These are phyloP conservation scores for Ceyx melanurus DNA, from an alignment of 2,113 vertebrate species.

Conservation along the genomic window DNA sequence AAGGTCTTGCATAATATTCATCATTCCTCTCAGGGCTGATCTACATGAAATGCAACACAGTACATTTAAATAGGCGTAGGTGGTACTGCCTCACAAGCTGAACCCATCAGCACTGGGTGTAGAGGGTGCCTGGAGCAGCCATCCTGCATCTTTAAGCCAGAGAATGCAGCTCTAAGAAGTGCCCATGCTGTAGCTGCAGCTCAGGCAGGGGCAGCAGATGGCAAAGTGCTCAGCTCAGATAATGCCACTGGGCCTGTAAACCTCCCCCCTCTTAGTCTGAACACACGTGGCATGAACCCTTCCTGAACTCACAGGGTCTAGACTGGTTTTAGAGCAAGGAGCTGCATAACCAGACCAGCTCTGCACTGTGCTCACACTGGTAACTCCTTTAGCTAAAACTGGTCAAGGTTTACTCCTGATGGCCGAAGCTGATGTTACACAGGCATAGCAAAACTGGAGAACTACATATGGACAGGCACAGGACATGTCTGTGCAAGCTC, in stretches of 20 bases:
- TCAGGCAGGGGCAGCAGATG: rapidly evolving
- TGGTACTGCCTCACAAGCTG: not conserved
- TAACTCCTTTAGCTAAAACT: not conserved
- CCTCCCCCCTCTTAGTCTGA: too few relatives aligned
- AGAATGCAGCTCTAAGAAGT: not conserved
- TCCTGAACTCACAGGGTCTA: rapidly evolving
- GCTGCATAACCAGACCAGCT: not conserved
- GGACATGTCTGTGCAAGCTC: not conserved
- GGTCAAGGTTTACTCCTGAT: not conserved
- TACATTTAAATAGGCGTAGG: not conserved
- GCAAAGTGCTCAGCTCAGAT: not conserved
- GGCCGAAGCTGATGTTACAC: not conserved
- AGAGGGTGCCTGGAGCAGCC: not conserved
- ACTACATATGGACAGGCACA: rapidly evolving
- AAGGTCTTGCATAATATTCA: not conserved
- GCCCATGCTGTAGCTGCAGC: not conserved
- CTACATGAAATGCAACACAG: not conserved
- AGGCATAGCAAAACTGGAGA: not conserved
- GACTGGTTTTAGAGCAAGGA: not conserved
- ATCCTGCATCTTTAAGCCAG: not conserved
- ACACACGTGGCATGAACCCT: rapidly evolving
- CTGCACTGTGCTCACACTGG: not conserved
- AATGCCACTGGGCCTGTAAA: not conserved
- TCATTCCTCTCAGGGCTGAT: not conserved
- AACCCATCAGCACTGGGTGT: rapidly evolving